A percentile compares a stretch with the other conserved stretches of the same genome.
These are phyloP conservation scores for Amphimedon queenslandica DNA, from an alignment of 37 sponge, comb jelly and placozoan genomes.

Conservation along the genomic window DNA sequence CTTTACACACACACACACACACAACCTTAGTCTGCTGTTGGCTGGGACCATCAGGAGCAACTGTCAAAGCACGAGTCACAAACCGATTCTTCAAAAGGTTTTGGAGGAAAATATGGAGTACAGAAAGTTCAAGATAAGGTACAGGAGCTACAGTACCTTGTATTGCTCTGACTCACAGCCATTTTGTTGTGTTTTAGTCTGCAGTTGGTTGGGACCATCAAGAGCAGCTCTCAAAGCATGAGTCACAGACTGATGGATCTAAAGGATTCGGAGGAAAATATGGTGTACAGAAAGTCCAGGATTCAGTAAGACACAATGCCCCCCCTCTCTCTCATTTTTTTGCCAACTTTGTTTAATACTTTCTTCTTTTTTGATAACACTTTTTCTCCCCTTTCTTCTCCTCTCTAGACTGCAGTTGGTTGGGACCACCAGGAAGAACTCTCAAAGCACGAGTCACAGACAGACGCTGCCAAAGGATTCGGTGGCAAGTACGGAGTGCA, in stretches of 20 bases:
- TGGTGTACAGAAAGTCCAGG: conserved; percentile 78
- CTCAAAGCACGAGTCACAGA: conserved; percentile 81
- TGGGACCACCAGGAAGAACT: conserved; percentile 78
- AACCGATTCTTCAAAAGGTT: conserved; percentile 82
- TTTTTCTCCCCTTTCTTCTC: neutral
- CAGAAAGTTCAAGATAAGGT: conserved; percentile 89
- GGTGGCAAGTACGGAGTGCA: conserved; percentile 94
- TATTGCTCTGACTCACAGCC: too few species aligned
- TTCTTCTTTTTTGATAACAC: neutral
- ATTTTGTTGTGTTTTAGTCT: conserved; percentile 30
- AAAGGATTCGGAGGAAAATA: conserved; percentile 94
- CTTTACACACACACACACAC: neutral
- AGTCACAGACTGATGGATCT: conserved; percentile 81
- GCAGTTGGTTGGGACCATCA: conserved; percentile 83
- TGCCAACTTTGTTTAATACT: neutral
- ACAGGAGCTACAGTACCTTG: neutral
- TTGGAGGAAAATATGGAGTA: conserved; percentile 90
- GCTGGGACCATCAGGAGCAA: conserved; percentile 76
- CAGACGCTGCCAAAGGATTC: conserved; percentile 87
- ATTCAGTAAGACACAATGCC: conserved; percentile 47
- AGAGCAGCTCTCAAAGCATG: conserved; percentile 68
- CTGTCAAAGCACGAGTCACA: conserved; percentile 83
- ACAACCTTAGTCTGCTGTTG: conserved; percentile 61
- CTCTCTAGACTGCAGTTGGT: conserved; percentile 65
- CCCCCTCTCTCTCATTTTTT: neutral